Evolutionary conservation across 2,113 vertebrate species (phyloP), one percentile per base, ranked within the genome.

Genomic region (Cochlearius cochlearius): DNA sequence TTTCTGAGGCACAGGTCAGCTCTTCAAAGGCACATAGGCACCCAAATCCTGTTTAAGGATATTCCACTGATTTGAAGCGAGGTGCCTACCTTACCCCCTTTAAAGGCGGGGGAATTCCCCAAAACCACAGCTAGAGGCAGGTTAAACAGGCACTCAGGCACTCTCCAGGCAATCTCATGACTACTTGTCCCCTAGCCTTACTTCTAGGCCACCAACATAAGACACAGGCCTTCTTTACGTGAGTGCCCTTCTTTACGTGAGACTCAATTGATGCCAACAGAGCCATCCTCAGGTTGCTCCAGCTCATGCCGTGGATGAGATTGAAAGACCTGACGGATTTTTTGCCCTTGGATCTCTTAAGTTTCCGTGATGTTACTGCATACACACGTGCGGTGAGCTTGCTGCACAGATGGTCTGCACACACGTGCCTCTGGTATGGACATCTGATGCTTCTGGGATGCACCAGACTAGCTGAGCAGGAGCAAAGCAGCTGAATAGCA

Each of bases 1-100:
- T 90, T 95, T 94, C 94, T 78, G 81, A 95, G 80, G 77, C 86
- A 88, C n/a, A 71, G 95, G 78, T 97, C 90, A 86, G 52, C 59
- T 86, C 78, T 92, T 94, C 95, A 96, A 96, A 83, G 67, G 62
- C 41, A 79, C 25, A 10, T 5, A 73, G 78, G 63, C 63, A 71
- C 20, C 38, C 59, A 83, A 95, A 90, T 39, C 67, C 78, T 74
- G 22, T 36, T 72, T n/a, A 72, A 88, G 87, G 84, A 53, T 94
- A 91, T 87, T 94, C 73, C 25, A 52, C 30, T 60, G 87, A 56
- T 90, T 92, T 64, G 60, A 82, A 85, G 64, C 0, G 27, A 85
- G 10, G 64, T 92, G 15, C 38, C 59, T 80, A 27, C 56, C 79
- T 84, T 66, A 71, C 59, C n/a, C 76, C 30, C 16, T 89, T 78